Evolutionary conservation across 2,113 vertebrate genomes (phyloP), one percentile per base, ranked within the genome.

Genomic region (Otolemur garnettii): DNA sequence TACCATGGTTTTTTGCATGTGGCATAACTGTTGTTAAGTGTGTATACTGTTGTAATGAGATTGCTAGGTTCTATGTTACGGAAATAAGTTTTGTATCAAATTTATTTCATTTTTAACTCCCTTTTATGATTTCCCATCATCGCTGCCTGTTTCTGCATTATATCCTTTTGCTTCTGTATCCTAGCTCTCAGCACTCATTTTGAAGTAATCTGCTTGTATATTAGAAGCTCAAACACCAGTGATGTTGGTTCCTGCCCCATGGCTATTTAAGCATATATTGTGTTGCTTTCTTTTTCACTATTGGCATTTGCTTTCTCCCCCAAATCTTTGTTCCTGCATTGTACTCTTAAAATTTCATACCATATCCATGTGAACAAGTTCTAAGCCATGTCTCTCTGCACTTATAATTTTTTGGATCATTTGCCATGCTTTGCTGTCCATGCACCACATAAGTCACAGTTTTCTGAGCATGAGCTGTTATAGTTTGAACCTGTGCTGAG

Each of bases 341-440:
- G 42, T 38, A 66, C 30, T 91, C 83, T 81, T 42, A 45, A 15
- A 2, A 90, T 85, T 33, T 81, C 38, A 30, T 85, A 53, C 57
- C 14, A 77, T 88, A 69, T 80, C 24, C 28, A 62, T 14, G 6
- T 90, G 50, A 95, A 42, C 19, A 95, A 75, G 17, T 17, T 84
- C 24, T 53, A 72, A 96, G 60, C 33, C 11, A 62, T 60, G 10
- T 75, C 18, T 59, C 10, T 84, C 15, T 59, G 26, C 50, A 74
- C 26, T 64, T 92, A 57, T 75, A n/a, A 64, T 2, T 85, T 88
- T 94, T 94, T 92, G 12, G 12, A 79, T 94, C 28, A 72, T 79
- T 89, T 55, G 59, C 15, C 19, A 72, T 94, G 35, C 14, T 92
- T 92, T 72, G 9, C 57, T 85, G 2, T 72, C 55, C 24, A 9